Percentiles rank a stretch among this genome's conserved stretches.
These are phyloP conservation scores for Natator depressus DNA, from an alignment of 2,113 vertebrate genomes.

Conservation along the genomic window DNA sequence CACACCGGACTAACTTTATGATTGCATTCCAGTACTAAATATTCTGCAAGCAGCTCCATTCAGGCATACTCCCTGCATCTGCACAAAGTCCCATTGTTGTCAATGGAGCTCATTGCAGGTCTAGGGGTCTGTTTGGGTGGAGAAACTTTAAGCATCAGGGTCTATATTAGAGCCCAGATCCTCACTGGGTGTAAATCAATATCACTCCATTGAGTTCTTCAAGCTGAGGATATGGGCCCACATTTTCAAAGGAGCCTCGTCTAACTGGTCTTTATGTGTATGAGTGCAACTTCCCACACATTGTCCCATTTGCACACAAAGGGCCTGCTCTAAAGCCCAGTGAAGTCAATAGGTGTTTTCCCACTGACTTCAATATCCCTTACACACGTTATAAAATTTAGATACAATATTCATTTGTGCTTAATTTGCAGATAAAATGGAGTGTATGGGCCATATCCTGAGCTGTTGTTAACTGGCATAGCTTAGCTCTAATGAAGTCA, in stretches of 20 bases:
- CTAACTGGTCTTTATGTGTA: neutral
- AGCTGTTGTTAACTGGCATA: neutral
- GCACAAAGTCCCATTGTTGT: rapidly evolving
- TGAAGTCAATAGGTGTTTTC: neutral
- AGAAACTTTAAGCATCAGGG: rapidly evolving
- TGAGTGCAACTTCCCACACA: neutral
- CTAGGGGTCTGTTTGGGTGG: neutral
- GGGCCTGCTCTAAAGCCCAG: neutral
- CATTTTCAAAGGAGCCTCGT: neutral
- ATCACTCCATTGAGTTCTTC: neutral
- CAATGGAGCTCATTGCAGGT: neutral
- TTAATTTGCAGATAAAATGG: neutral
- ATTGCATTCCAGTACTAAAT: neutral
- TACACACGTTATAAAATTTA: neutral
- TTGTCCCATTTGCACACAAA: neutral
- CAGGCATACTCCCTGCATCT: neutral
- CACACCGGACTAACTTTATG: neutral
- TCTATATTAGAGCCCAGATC: neutral
- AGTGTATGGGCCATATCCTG: neutral
- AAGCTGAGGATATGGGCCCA: neutral
- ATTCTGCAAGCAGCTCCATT: neutral
- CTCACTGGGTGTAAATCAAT: neutral
- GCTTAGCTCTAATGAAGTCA: neutral
- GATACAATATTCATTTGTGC: neutral
- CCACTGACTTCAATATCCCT: neutral